Base-by-base conservation (phyloP, 2,113 vertebrate genomes). In the Ophthalmolycus amberensis region DNA sequence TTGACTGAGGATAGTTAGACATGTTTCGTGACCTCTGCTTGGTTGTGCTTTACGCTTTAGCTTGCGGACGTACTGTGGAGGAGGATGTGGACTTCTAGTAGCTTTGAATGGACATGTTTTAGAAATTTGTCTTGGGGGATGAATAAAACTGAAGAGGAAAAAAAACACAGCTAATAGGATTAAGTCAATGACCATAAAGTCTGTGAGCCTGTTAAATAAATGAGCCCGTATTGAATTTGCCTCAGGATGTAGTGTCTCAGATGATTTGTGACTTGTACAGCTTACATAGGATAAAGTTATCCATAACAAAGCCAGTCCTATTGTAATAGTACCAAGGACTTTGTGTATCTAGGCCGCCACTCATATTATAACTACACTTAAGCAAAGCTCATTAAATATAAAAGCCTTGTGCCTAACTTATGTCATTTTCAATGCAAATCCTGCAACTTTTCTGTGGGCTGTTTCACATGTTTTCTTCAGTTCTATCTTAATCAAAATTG, bases 91-190 rank as follows among this genome's bases (percentile, higher is more conserved):
- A 44, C 42, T 12, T 44, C 11, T 44, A 44, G 11, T 48, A 56
- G 54, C 12, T 58, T 58, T 59, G 25, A 40, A 32, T 68, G 37
- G 25, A 67, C 44, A 56, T 34, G 63, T 54, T 62, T 70, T 16
- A 20, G 50, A 59, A 48, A 66, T 66, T 70, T n/a, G 38, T 48
- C 67, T 22, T 58, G 50, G 54, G 42, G 38, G 42, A 54, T 65
- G 52, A 66, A 72, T 72, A 32, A 34, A 77, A 64, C 25, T 25
- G 1, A 25, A 66, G 60, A 27, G 25, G 9, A 60, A 71, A 32
- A 32, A 75, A 32, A 75, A 46, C 48, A 32, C n/a, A 4, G 14
- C 44, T 67, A 79, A 85, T 46, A 70, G n/a, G 68, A 85, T 77
- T 69, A 70, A 58, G 59, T 77, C 59, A 42, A 9, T 69, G 66